Conservation (phyloP, 2,888 invertebrate species). For the Tachystola acroxantha region DNA sequence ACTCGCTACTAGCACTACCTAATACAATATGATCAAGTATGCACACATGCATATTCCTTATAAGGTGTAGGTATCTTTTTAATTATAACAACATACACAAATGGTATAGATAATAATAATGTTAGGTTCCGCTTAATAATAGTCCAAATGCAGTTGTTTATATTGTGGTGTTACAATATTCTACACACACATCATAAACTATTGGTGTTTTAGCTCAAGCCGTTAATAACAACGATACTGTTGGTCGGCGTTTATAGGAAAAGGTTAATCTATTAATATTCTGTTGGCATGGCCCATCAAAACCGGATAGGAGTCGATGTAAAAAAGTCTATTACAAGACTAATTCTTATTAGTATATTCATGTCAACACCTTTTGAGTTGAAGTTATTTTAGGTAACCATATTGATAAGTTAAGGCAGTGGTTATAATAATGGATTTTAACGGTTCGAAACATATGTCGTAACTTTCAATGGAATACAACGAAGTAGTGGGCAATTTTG, state of each 20-base stretch:
- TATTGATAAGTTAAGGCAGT: conserved; percentile 10
- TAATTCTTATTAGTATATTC: conserved; percentile 27
- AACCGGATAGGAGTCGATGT: conserved; percentile 43
- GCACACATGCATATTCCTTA: no score
- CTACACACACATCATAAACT: no score
- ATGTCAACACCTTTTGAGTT: conserved; percentile 24
- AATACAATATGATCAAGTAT: no score
- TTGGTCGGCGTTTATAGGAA: conserved; percentile 15
- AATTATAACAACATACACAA: background rate
- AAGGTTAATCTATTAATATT: conserved; percentile 46
- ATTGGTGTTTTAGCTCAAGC: background rate
- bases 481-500: background rate
- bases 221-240: conserved; percentile 1
- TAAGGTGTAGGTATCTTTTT: no score
- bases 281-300: conserved; percentile 29
- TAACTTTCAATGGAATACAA: background rate
- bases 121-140: no score
- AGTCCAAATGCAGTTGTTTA: no score
- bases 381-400: no score
- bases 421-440: conserved; percentile 8
- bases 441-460: background rate
- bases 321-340: conserved; percentile 29
- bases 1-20: no score
- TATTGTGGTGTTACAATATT: no score
- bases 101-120: no score